Evolutionary conservation across 2,888 invertebrate species (phyloP), one percentile per base, ranked within the genome.

Genomic region (Leptopilina syphax): DNA sequence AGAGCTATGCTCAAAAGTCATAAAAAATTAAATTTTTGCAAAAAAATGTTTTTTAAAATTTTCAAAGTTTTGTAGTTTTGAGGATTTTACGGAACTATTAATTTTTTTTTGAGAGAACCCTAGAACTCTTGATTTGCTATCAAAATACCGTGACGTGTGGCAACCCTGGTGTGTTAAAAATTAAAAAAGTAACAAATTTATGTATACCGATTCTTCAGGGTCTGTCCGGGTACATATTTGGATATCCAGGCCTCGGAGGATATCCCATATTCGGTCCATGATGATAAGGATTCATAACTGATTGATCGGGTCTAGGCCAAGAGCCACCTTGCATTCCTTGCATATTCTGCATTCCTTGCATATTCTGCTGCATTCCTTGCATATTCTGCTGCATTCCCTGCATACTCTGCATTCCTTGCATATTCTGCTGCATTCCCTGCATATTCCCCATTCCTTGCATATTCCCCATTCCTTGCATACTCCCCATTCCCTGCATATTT

Each of bases 231-330:
- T 73, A 73, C 70, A 70, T 70, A n/a, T 73, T 73, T 1, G 73
- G 73, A 57, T 57, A 73, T 0, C 73, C 73, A 8, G 73, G 54
- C 5, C 73, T 73, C 1, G 54, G 73, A 8, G 54, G 73, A n/a
- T 73, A 57, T 2, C 66, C 66, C 8, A 73, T 57, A 9, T 41
- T 57, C 3, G 57, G 57, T 34, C 9, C 57, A 27, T 57, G 57
- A 41, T 73, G 73, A 54, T 73, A 73, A 41, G 73, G 73, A 73
- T 73, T 73, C n/a, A 73, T 18, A n/a, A 57, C 73, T n/a, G 57
- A 34, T 41, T 73, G 73, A n/a, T 73, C 73, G n/a, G 73, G 27
- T 7, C 13, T n/a, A 1, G 73, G 57, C 73, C 73, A 73, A 1
- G 73, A 73, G 9, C 73, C 57, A 13, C 73, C 57, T n/a, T 57